Evolutionary conservation across 1,140 invertebrate species (phyloP), one percentile per base, ranked within the genome.

Genomic region (Bombus impatiens): DNA sequence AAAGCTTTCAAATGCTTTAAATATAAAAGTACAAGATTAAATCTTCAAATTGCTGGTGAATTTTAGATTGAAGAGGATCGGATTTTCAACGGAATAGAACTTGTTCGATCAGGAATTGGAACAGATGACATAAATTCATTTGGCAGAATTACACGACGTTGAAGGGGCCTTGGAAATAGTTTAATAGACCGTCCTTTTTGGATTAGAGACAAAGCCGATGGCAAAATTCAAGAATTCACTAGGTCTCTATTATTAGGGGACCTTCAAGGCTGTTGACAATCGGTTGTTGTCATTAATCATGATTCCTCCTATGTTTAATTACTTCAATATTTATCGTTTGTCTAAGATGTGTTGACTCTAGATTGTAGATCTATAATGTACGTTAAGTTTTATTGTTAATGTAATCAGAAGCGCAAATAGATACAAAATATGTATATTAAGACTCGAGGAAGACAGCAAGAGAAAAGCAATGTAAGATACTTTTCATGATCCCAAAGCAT

Each of bases 141-240:
- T 85, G 83, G 83, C 83, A 85, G 68, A 80, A 85, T 85, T 44
- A 22, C 2, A 28, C n/a, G 72, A 72, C 57, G 44, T 70, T 47
- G 74, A 67, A 18, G 35, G 59, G 83, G 53, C 78, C 83, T 85
- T 85, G 83, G 77, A 35, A 40, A 85, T 53, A 13, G 68, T 85
- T 80, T 85, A 85, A 72, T 85, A 85, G 83, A 37, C 15, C 78
- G 28, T 85, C 53, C 68, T 85, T 85, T 84, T 85, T 85, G 83
- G 83, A 85, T 85, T 85, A 85, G 83, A 80, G 83, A 85, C 83
- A 85, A 85, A 85, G 83, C 53, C 78, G 68, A 71, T 28, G 57
- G 35, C 32, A 85, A 74, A 85, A 72, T 85, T 80, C 35, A 78
- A 53, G 68, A 28, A 80, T 85, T 57, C 67, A 79, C 83, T 18